These are phyloP conservation scores for Mugil cephalus DNA, from an alignment of 2,113 vertebrate species.

Conservation along the genomic window DNA sequence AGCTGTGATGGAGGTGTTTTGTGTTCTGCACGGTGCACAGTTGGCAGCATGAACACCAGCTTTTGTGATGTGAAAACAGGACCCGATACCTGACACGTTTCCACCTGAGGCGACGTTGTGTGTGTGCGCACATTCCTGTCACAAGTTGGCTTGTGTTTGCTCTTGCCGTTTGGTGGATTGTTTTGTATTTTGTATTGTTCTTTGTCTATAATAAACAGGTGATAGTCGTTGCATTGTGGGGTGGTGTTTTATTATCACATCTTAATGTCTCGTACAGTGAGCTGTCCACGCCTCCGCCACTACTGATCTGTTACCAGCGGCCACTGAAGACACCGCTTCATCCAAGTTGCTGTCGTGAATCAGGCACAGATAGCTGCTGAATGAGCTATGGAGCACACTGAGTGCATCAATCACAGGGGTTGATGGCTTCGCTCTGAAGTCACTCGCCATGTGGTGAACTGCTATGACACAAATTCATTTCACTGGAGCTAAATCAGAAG, in stretches of 20 bases:
- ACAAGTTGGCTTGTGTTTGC: conserved; percentile 43
- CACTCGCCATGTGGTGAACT: conserved; percentile 23
- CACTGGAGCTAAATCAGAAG: conserved; percentile 26
- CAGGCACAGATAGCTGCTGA: conserved; percentile 33
- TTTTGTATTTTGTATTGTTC: conserved; percentile 73
- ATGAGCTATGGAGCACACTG: conserved; percentile 14
- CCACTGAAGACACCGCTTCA: conserved; percentile 14
- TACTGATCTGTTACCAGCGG: conserved; percentile 27
- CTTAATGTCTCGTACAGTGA: neutral
- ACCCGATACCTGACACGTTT: conserved; percentile 8
- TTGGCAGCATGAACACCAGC: conserved; percentile 42
- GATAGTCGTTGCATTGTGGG: conserved; percentile 1
- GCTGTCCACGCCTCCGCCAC: neutral
- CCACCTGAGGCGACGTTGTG: conserved; percentile 36
- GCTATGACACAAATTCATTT: conserved; percentile 42
- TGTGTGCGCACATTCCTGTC: conserved; percentile 26
- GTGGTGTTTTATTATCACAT: conserved; percentile 18
- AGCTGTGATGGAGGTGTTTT: conserved; percentile 31
- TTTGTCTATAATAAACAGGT: conserved; percentile 72
- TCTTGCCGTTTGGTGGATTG: conserved; percentile 65
- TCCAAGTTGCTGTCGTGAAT: conserved; percentile 44
- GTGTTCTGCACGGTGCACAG: conserved; percentile 20
- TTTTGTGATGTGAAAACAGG: conserved; percentile 57
- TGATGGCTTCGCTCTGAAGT: conserved; percentile 50
- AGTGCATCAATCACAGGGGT: conserved; percentile 51